Base-by-base conservation (phyloP, 2,113 vertebrate species). In the Nymphicus hollandicus region DNA sequence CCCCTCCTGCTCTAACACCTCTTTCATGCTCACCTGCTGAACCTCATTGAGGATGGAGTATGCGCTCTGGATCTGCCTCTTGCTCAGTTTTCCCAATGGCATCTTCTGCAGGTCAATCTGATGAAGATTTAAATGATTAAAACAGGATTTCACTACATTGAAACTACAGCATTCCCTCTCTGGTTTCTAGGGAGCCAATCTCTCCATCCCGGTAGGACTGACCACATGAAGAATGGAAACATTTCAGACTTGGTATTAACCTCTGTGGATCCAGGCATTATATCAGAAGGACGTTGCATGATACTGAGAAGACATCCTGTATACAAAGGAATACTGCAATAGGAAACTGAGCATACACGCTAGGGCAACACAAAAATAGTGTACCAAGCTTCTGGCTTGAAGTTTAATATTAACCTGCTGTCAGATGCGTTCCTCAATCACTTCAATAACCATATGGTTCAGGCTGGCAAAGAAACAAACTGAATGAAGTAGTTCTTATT, bases 61-160 rank as follows among this genome's bases (percentile, higher is more conserved):
- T 0, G 99, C 99, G 1, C 99, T 99, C 98, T 99, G 99, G 95
- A 99, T 99, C 98, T 99, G 99, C 72, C 99, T 97, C 95, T 99
- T 99, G 96, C 99, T 99, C 95, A 99, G 98, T 85, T 99, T 99
- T 81, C 99, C 99, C 83, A 99, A 93, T 3, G 99, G 99, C 99
- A 99, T 99, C 97, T 99, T 99, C 97, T 99, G 99, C 46, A 99
- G 98, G 97, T 99, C 99, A 86, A 99, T 99, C 99, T 99, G 97
- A 56, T 65, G 84, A 87, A 95, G 44, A 91, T 20, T 33, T 8
- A 91, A 85, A 18, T 1, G 13, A 89, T 64, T 96, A 90, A 93
- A 91, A 24, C 1, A 7, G 44, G 37, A 65, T 63, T 82, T 76
- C 46, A 64, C 27, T 83, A 53, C 33, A 41, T 0, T 78, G 37